A percentile compares a stretch with the other conserved stretches of the same genome.
These are phyloP conservation scores for Drosophila colorata DNA, from an alignment of 2,888 invertebrate genomes.

Conservation along the genomic window DNA sequence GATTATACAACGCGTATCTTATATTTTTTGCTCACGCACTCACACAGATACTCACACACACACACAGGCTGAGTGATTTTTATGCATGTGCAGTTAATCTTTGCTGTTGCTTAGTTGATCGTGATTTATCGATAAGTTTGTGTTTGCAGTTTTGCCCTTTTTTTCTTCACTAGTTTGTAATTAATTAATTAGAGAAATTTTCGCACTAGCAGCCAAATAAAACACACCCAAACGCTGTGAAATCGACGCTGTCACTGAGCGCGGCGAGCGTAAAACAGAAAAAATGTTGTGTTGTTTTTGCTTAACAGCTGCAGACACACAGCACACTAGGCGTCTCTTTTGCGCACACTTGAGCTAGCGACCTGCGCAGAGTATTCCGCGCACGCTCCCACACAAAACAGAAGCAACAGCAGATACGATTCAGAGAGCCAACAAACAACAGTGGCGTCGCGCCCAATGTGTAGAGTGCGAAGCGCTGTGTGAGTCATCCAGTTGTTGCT, in stretches of 20 bases:
- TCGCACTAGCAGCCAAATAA: slow-evolving; percentile 29
- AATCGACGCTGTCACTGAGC: slow-evolving; percentile 77
- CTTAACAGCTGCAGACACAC: slow-evolving; percentile 43
- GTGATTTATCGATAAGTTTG: slow-evolving; percentile 7
- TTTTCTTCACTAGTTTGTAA: slow-evolving; percentile 45
- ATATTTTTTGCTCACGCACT: slow-evolving; percentile 41
- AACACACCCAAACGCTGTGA: slow-evolving; percentile 82
- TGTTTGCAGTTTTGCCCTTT: slow-evolving; percentile 29
- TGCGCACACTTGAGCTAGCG: slow-evolving; percentile 6
- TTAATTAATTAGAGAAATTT: slow-evolving; percentile 54
- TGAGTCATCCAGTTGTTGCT: slow-evolving; percentile 60
- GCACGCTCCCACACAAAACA: slow-evolving; percentile 65
- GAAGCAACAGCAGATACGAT: slow-evolving; percentile 21
- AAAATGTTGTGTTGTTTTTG: slow-evolving; percentile 37
- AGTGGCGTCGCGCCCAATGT: slow-evolving; percentile 45
- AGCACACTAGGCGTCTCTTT: slow-evolving; percentile 19
- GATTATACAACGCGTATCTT: slow-evolving; percentile 72
- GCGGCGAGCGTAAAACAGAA: slow-evolving; percentile 39
- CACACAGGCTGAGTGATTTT: slow-evolving; percentile 7
- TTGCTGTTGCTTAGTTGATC: slow-evolving; percentile 6
- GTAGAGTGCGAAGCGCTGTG: slow-evolving; percentile 13
- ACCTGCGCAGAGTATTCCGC: slow-evolving; percentile 55
- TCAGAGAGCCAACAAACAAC: slow-evolving; percentile 38
- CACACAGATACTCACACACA: slow-evolving; percentile 44
- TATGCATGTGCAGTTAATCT: slow-evolving; percentile 25